Evolutionary conservation across 2,113 vertebrate genomes (phyloP).

Genomic region (Phoenicopterus ruber): DNA sequence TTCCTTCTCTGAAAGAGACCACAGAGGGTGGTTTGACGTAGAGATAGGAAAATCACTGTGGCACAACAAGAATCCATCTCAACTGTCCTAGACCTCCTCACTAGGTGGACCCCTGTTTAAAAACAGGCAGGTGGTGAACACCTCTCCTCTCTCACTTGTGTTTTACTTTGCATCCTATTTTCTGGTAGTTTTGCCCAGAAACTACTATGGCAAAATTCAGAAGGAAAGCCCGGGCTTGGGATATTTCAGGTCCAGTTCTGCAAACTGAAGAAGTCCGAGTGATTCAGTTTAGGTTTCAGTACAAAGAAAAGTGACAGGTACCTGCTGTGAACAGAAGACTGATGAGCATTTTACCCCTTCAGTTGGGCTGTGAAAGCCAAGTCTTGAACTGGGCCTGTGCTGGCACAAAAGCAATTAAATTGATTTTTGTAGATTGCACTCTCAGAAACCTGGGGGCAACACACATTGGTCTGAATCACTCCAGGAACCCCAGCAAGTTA

Average conservation of each 20-base stretch:
- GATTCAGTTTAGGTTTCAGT: neutral
- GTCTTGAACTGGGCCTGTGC: neutral
- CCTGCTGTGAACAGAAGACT: neutral
- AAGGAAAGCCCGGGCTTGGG: neutral
- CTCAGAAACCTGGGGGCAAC: neutral
- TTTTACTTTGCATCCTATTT: neutral
- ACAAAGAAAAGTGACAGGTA: neutral
- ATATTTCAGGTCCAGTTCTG: neutral
- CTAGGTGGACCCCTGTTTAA: neutral
- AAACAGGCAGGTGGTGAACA: neutral
- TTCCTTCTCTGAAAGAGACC: neutral
- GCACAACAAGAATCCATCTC: neutral
- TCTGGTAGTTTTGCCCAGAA: neutral
- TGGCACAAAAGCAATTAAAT: neutral
- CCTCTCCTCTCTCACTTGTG: neutral
- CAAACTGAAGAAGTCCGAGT: neutral
- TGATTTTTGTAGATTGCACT: neutral
- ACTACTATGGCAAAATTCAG: neutral
- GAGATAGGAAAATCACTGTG: neutral
- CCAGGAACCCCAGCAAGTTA: neutral
- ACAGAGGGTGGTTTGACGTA: neutral
- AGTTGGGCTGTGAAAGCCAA: neutral
- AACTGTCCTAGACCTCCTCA: neutral
- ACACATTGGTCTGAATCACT: neutral
- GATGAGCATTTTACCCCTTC: neutral